These are phyloP conservation scores for Psilopsiagon aurifrons DNA, from an alignment of 2,113 vertebrate species.

Conservation along the genomic window DNA sequence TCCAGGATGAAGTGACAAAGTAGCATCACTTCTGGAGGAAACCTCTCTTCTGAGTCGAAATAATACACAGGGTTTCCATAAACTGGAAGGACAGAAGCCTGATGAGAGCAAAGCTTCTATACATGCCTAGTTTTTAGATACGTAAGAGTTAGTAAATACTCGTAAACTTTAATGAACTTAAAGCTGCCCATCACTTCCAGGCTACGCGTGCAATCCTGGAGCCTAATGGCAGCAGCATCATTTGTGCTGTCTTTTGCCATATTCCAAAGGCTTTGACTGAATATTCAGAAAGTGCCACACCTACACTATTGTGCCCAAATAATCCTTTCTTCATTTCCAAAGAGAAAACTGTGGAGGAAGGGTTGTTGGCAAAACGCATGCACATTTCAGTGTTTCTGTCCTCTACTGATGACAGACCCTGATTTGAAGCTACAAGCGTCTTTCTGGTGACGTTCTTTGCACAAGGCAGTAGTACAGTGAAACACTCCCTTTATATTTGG, in stretches of 20 bases:
- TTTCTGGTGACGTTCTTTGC: background rate
- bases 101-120: background rate
- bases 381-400: background rate
- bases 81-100: background rate
- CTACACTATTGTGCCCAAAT: background rate
- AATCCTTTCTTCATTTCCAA: background rate
- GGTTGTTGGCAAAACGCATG: background rate
- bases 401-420: background rate
- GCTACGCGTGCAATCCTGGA: background rate
- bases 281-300: background rate
- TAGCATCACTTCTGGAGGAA: background rate
- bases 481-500: background rate
- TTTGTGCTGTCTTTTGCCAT: background rate
- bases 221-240: background rate
- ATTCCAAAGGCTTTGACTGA: background rate
- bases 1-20: background rate
- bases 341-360: background rate
- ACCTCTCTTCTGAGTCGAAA: background rate
- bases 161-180: background rate
- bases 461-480: background rate
- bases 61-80: background rate
- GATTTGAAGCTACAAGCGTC: background rate
- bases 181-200: background rate
- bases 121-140: background rate
- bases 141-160: background rate